A percentile compares a stretch with the other conserved stretches of the same genome.
These are phyloP conservation scores for Clusia tigrina DNA, from an alignment of 2,888 invertebrate species.

Conservation along the genomic window DNA sequence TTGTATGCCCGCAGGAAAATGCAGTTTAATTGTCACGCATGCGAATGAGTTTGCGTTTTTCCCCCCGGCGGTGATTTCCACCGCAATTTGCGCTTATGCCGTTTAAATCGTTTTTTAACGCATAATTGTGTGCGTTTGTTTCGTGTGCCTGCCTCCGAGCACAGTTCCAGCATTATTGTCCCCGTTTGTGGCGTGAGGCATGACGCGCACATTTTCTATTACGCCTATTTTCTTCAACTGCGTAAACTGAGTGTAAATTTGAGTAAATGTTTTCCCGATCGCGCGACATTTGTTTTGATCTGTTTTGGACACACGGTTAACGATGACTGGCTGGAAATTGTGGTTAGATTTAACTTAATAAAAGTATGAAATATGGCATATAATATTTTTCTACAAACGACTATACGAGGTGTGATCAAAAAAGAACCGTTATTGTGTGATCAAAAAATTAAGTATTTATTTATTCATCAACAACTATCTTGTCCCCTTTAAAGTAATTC, in stretches of 20 bases:
- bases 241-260: background rate
- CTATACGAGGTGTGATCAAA: too few species aligned
- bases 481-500: too few species aligned
- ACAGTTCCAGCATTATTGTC: too few species aligned
- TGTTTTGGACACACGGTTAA: background rate
- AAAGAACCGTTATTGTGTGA: too few species aligned
- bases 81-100: constrained; percentile 10
- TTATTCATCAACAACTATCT: too few species aligned
- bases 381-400: too few species aligned
- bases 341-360: too few species aligned
- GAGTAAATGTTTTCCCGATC: background rate
- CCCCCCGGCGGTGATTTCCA: constrained; percentile 4
- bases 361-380: too few species aligned
- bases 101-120: constrained; percentile 14
- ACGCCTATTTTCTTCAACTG: background rate
- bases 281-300: constrained; percentile 3
- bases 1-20: constrained; percentile 3
- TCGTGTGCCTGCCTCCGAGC: background rate
- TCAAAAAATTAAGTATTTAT: too few species aligned
- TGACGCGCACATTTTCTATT: background rate
- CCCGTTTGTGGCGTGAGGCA: background rate
- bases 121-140: constrained; percentile 1
- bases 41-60: constrained; percentile 23
- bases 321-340: background rate
- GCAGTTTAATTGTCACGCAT: constrained; percentile 19